Evolutionary conservation across 2,888 invertebrate species (phyloP), one percentile per base, ranked within the genome.

Genomic region (Sabellastarte sp.): DNA sequence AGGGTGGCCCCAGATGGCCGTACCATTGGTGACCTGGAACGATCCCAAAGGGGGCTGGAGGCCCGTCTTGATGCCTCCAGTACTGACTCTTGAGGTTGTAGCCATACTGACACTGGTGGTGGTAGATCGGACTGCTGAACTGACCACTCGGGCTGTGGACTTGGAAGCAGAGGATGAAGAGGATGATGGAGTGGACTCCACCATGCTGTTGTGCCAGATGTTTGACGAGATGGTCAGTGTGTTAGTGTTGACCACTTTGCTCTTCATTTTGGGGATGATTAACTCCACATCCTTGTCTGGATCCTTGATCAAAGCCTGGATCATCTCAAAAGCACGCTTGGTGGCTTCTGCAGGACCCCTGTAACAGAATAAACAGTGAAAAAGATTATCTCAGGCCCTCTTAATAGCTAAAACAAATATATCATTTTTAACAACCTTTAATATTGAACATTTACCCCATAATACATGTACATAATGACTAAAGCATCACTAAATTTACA

Each of bases 271-370:
- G 24, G 68, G 68, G 31, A 70, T 62, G 57, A 72, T 59, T 58
- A 79, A 80, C n/a, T 74, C 74, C 33, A 82, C 65, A 57, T 83
- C 82, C 60, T 79, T 80, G 75, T 98, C 97, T 3, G 95, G 94
- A 86, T 98, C 97, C 84, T 93, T 93, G 78, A 97, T 93, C 77
- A 99, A 88, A 10, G 93, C 90, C 53, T 92, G 89, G 74, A 99
- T 97, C 77, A 98, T 88, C 74, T 89, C 88, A 80, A 94, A 91
- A 60, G 98, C 97, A 81, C 95, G 93, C 81, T 93, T 92, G 0
- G 92, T 95, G 4, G 94, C 93, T 76, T 97, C 96, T 28, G 91
- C 88, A 0, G 93, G 90, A 57, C 96, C 96, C 90, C 94, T 95
- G 86, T 91, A 91, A 56, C 15, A 57, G n/a, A 31, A 55, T n/a